Conservation (phyloP, 2,888 invertebrate species). For the Dryadula phaetusa region DNA sequence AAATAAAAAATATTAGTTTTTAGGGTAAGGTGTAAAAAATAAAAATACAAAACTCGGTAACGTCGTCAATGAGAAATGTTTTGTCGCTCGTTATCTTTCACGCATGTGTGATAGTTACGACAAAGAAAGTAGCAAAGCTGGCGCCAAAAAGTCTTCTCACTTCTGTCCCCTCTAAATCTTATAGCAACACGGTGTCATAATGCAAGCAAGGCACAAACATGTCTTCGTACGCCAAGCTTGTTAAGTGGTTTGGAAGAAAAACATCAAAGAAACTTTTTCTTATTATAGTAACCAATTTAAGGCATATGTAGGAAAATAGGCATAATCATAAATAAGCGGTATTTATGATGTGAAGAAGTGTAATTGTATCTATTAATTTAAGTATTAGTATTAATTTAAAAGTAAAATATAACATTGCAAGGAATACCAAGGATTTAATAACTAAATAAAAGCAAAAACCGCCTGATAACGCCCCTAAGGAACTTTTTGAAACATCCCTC, state of each 20-base stretch:
- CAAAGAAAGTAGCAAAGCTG: constrained; percentile 62
- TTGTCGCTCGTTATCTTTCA: constrained; percentile 37
- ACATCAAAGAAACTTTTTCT: constrained; percentile 82
- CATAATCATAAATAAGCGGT: constrained; percentile 52
- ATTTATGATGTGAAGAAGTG: constrained; percentile 4
- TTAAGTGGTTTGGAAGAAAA: constrained; percentile 85
- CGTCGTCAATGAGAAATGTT: constrained; percentile 39
- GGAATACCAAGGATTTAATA: constrained; percentile 54
- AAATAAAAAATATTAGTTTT: background rate
- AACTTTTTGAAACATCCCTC: constrained; percentile 61
- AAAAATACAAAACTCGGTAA: constrained; percentile 32
- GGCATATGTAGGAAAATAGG: constrained; percentile 65
- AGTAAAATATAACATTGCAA: no score
- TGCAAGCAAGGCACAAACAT: constrained; percentile 84
- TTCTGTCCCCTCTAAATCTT: constrained; percentile 82
- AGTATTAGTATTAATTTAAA: no score
- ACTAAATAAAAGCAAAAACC: constrained; percentile 43
- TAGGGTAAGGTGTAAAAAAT: constrained; percentile 14
- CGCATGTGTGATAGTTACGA: constrained; percentile 54
- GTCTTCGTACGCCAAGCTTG: constrained; percentile 83
- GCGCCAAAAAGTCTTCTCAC: constrained; percentile 80
- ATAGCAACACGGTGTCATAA: constrained; percentile 82
- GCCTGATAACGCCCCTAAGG: constrained; percentile 54
- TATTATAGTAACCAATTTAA: constrained; percentile 80
- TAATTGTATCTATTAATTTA: constrained; percentile 13